A percentile compares a stretch with the other conserved stretches of the same genome.
These are phyloP conservation scores for Rattus norvegicus DNA, from an alignment of 2,113 vertebrate species.

Conservation along the genomic window GRCr8 NC_086031.1:61319001-61319500, in stretches of 20 bases:
- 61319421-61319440: not conserved
- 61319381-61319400: not conserved
- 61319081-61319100: not conserved
- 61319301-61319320: not conserved
- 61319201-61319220: not conserved
- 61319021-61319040: not conserved
- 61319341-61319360: not conserved
- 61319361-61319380: not conserved
- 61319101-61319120: not conserved
- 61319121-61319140: not conserved
- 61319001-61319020: not conserved
- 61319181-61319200: too few relatives aligned
- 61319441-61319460: not conserved
- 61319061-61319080: not conserved
- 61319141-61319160: not conserved
- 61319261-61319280: fast-evolving
- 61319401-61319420: not conserved
- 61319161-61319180: not conserved
- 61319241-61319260: fast-evolving
- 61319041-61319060: not conserved
- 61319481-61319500: too few relatives aligned
- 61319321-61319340: not conserved
- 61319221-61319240: not conserved
- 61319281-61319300: not conserved
- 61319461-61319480: not conserved